Percentiles rank a stretch among this genome's conserved stretches.
phyloP scores from a whole-genome alignment of 2,113 vertebrate species.

The Poeciliopsis occidentalis region DNA sequence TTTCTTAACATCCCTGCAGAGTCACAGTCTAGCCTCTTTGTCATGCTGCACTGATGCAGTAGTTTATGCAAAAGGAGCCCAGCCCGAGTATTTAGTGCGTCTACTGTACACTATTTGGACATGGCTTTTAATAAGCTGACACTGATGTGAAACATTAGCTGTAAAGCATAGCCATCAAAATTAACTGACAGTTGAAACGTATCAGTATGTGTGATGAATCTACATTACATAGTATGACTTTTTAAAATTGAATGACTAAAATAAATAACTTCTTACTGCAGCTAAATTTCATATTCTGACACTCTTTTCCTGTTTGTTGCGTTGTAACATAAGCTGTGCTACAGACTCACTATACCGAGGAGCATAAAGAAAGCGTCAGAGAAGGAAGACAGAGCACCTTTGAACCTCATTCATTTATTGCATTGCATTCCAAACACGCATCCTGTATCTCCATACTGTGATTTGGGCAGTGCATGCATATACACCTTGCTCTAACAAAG shows the following conservation, averaged over 20 bases:
- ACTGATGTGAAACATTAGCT: neutral
- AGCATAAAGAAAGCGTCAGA: conserved; percentile 21
- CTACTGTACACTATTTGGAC: neutral
- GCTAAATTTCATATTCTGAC: neutral
- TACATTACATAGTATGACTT: neutral
- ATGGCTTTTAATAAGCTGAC: neutral
- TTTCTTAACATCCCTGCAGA: neutral
- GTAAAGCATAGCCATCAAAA: too few species aligned
- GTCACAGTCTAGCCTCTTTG: neutral
- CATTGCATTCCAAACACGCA: conserved; percentile 73
- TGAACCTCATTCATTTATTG: conserved; percentile 57
- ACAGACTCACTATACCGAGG: conserved; percentile 13
- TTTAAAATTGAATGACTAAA: too few species aligned
- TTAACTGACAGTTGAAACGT: neutral
- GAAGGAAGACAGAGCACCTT: conserved; percentile 28
- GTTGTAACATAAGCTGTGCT: conserved; percentile 11
- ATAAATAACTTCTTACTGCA: neutral
- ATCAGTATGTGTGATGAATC: neutral
- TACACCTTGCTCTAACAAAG: conserved; percentile 77
- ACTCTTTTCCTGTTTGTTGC: neutral
- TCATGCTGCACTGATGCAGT: neutral
- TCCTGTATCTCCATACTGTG: conserved; percentile 69
- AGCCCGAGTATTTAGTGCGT: neutral
- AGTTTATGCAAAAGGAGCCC: neutral
- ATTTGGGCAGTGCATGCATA: conserved; percentile 68